Evolutionary conservation across 1,140 invertebrate species (phyloP), one percentile per base, ranked within the genome.

Genomic region (Nephotettix cincticeps): DNA sequence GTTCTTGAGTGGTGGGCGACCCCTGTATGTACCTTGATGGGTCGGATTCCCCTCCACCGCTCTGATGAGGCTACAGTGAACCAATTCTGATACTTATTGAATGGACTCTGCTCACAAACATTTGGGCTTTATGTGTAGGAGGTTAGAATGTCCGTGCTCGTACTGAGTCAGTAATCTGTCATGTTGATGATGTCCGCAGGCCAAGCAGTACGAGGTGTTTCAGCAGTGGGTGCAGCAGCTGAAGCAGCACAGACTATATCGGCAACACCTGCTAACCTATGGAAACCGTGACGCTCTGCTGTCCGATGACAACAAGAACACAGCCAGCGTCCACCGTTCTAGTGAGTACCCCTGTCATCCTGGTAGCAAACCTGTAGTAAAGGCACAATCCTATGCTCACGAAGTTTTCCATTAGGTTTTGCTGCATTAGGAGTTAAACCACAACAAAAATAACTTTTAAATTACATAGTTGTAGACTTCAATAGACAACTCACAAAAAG

Each of bases 211-310:
- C 14, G 88, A 90, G 43, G 81, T 86, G 28, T 94, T 93, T 80
- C 81, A 86, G 23, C 86, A 90, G 61, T 94, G 92, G 93, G 83
- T 93, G 11, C 85, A 87, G 69, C 86, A 90, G 75, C 80, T 95
- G n/a, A 90, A 88, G 72, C 86, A 89, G 45, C 93, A 94, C 79
- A 83, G 93, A 17, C 83, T 94, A 19, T 93, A 92, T 79, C 82
- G 92, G 21, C 93, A 95, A 78, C 91, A 93, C 79, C 85, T 93
- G 68, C 77, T 90, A 6, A 89, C 87, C 2, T 90, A 87, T 76
- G 88, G 88, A 2, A 83, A 82, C 19, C 70, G 58, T n/a, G 64
- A 67, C 1, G 32, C 64, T 2, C n/a, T 43, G 23, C 66, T 66
- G 67, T 14, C 56, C 21, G 56, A 61, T n/a, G 56, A 61, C 65